A percentile compares a stretch with the other conserved stretches of the same genome.
These are phyloP conservation scores for Ailurus styani DNA, from an alignment of 2,113 vertebrate genomes.

Conservation along the genomic window DNA sequence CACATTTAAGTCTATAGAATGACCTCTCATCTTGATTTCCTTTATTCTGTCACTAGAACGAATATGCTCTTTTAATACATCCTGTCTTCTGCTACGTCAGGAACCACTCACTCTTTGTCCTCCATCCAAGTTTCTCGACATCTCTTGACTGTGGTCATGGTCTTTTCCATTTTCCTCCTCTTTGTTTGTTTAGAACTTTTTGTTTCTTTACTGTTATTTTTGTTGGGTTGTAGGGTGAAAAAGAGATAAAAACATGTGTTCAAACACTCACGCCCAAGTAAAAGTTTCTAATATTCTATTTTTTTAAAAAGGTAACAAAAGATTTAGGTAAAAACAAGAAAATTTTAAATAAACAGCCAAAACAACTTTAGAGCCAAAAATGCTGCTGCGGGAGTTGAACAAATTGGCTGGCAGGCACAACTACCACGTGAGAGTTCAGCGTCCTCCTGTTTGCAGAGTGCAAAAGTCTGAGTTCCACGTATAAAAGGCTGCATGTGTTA, in stretches of 20 bases:
- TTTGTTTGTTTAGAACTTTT: neutral
- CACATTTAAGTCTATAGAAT: neutral
- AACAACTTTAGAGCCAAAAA: neutral
- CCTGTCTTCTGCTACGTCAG: neutral
- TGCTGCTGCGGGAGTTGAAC: neutral
- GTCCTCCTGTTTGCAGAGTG: neutral
- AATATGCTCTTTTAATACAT: neutral
- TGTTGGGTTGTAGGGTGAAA: neutral
- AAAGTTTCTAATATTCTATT: neutral
- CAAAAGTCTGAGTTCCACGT: neutral
- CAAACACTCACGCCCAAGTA: neutral
- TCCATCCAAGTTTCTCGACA: neutral
- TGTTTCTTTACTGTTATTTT: neutral
- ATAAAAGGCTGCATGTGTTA: neutral
- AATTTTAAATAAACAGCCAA: neutral
- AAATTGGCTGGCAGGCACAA: neutral
- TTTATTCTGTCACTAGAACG: neutral
- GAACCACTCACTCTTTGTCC: neutral
- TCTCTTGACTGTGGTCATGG: neutral
- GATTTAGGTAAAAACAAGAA: neutral
- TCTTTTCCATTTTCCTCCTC: neutral
- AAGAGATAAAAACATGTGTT: neutral
- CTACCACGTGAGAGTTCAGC: neutral
- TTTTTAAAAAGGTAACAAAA: neutral
- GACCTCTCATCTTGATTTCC: neutral